These are phyloP conservation scores for Drosophila murphyi DNA, from an alignment of 1,140 invertebrate genomes.

Conservation along the genomic window DNA sequence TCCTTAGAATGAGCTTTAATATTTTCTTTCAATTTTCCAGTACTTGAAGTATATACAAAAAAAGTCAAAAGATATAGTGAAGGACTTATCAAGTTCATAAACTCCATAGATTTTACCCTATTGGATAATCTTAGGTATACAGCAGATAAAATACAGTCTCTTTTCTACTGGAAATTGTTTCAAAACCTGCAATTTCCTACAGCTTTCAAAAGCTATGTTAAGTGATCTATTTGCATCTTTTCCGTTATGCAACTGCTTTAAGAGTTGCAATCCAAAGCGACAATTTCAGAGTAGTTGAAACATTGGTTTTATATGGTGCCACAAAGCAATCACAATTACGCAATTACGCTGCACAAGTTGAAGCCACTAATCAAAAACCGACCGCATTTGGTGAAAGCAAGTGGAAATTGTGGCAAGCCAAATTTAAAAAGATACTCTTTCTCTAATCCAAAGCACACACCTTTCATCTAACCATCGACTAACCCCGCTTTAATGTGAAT, in stretches of 20 bases:
- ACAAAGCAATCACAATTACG: constrained; percentile 57
- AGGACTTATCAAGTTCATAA: too few species aligned
- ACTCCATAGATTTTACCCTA: too few species aligned
- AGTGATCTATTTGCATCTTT: background rate
- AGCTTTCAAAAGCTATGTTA: background rate
- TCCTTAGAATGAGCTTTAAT: too few species aligned
- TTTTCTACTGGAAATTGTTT: background rate
- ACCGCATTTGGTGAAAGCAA: constrained; percentile 7
- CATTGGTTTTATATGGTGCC: constrained; percentile 55
- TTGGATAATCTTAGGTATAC: too few species aligned
- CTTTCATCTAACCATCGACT: constrained; percentile 33
- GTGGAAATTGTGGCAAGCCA: constrained; percentile 2
- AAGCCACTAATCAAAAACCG: constrained; percentile 44
- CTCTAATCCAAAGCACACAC: constrained; percentile 18
- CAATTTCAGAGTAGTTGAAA: constrained; percentile 18
- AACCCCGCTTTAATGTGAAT: constrained; percentile 41
- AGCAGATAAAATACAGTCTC: background rate
- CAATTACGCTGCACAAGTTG: constrained; percentile 35
- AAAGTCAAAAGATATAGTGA: too few species aligned
- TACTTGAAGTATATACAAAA: too few species aligned
- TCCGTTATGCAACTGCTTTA: background rate
- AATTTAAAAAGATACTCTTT: background rate
- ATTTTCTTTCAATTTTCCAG: too few species aligned
- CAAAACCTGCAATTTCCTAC: background rate
- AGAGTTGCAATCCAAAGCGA: constrained; percentile 9